Conservation (phyloP, 2,113 vertebrate genomes). For the Dolichotis patagonum region DNA sequence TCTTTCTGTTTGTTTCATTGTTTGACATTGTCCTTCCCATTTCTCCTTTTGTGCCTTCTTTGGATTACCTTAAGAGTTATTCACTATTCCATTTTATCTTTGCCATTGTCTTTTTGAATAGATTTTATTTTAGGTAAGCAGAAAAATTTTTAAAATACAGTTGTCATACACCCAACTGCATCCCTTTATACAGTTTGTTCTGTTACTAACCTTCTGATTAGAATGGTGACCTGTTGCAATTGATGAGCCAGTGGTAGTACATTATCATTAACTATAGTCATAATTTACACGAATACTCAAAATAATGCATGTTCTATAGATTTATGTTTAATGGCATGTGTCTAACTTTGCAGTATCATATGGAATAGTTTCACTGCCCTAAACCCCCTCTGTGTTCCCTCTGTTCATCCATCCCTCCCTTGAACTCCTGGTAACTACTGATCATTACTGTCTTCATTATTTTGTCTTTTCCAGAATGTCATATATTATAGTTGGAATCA, state of each 20-base stretch:
- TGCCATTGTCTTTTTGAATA: not conserved
- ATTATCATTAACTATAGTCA: not conserved
- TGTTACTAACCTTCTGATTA: not conserved
- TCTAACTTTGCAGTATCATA: not conserved
- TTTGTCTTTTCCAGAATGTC: not conserved
- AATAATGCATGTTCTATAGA: not conserved
- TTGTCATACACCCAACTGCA: not conserved
- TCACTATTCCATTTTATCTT: not conserved
- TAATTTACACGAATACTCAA: not conserved
- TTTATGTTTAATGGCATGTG: not conserved
- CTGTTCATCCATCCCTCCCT: not conserved
- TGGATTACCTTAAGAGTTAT: not conserved
- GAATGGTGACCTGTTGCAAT: not conserved
- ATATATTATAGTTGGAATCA: not conserved
- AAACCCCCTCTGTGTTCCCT: not conserved
- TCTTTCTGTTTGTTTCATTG: not conserved
- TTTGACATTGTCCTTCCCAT: not conserved
- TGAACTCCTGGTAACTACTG: not conserved
- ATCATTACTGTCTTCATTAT: not conserved
- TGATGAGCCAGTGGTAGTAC: not conserved
- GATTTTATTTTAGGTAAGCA: not conserved
- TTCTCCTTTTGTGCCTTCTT: not conserved
- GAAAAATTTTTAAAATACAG: not conserved
- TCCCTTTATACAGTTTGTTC: not conserved
- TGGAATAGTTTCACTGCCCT: not conserved